Evolutionary conservation across 1,140 invertebrate species (phyloP).

Genomic region (Trinorchestia longiramus): DNA sequence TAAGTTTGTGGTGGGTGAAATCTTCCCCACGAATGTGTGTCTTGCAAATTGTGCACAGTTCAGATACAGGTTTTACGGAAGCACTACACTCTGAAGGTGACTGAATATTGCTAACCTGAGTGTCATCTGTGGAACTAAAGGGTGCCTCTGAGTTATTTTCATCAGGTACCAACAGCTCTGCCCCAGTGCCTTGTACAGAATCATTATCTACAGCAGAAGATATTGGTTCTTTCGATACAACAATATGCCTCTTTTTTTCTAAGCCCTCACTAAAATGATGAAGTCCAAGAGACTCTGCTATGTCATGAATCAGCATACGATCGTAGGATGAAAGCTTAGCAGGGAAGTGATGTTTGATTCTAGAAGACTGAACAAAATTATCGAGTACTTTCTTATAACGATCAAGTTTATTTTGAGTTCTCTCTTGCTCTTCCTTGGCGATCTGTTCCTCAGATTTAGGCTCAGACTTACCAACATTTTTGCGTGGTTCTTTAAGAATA

Average conservation of each 20-base stretch:
- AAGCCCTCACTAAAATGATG: conserved; percentile 64
- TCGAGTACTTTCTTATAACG: conserved; percentile 48
- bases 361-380: conserved; percentile 47
- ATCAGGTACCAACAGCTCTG: neutral
- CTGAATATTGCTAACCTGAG: neutral
- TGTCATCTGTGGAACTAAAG: neutral
- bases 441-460: conserved; percentile 41
- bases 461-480: neutral
- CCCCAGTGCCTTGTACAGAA: neutral
- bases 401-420: conserved; percentile 54
- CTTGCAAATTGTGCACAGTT: neutral
- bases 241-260: conserved; percentile 47
- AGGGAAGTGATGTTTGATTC: conserved; percentile 56
- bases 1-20: neutral
- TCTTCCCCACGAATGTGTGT: neutral
- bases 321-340: conserved; percentile 66
- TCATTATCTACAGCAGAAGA: neutral
- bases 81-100: neutral
- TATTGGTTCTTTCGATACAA: conserved; percentile 28
- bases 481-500: neutral
- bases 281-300: conserved; percentile 59
- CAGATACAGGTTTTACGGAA: neutral
- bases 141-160: neutral
- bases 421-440: conserved; percentile 57
- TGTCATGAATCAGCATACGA: conserved; percentile 64